phyloP scores from a whole-genome alignment of 2,113 vertebrate genomes.

The Varanus salvator region DNA sequence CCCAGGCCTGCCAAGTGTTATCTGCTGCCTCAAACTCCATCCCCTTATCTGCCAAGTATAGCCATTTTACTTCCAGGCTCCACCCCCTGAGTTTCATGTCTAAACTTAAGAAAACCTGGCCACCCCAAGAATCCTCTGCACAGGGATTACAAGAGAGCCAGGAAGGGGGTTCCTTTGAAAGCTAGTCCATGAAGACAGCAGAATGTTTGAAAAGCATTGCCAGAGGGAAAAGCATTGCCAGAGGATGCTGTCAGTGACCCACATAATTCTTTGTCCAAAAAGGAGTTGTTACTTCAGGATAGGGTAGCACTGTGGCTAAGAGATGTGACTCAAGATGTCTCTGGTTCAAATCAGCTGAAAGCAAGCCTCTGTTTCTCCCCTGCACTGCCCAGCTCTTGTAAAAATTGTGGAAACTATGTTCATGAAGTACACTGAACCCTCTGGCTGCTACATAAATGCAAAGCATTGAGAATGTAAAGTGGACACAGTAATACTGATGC shows the following conservation, averaged over 20 bases:
- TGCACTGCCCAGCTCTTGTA: background rate
- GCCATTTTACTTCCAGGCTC: background rate
- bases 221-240: too few relatives aligned
- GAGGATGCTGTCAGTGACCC: too few relatives aligned
- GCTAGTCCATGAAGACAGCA: background rate
- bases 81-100: background rate
- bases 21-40: too few relatives aligned
- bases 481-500: background rate
- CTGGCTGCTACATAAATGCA: background rate
- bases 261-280: background rate
- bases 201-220: background rate
- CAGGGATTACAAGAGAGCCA: background rate
- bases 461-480: background rate
- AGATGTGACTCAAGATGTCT: background rate
- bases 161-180: background rate
- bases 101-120: background rate
- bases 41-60: too few relatives aligned
- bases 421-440: background rate
- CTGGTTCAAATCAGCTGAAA: background rate
- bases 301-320: background rate
- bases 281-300: background rate
- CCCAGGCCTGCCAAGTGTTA: too few relatives aligned
- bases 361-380: background rate
- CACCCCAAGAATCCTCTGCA: background rate
- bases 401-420: background rate